Base-by-base conservation (phyloP, 2,797 vertebrate species). In the Sebastes nivosus region DNA sequence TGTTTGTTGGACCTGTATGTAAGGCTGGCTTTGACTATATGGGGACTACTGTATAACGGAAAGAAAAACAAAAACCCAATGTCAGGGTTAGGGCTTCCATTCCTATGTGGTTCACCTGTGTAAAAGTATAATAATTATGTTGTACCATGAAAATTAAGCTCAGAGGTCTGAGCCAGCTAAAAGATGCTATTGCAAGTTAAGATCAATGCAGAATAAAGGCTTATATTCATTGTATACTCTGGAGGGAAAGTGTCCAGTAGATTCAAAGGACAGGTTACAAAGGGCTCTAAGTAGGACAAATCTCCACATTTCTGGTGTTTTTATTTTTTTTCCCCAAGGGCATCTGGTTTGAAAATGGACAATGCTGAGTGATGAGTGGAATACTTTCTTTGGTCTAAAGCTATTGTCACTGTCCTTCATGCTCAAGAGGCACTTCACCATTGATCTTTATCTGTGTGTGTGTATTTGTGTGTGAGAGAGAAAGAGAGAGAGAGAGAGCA, bases 391-490 rank as follows among this genome's bases (percentile, higher is more conserved):
- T 52, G 9, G 34, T 68, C 5, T 34, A 66, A 71, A 57, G 16
- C 29, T 46, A 34, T 67, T 61, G 36, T 76, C 8, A 9, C 16
- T 58, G 78, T 76, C 67, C 29, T 72, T 75, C 75, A 65, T 57
- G 81, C 52, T 86, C 20, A 68, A 70, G 18, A 77, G 29, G 38
- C 24, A 52, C 63, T 61, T 58, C 24, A 32, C 9, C 4, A 11
- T 14, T 58, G 61, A 68, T 65, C 38, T 64, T 67, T 67, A 52
- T 71, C 50, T 52, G 50, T n/a, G 20, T 52, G 20, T 42, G 38
- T 42, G 38, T 42, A 42, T 42, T 42, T 52, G 50, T 52, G 50
- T 52, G 32, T 1, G 61, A 13, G 6, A 6, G 2, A 54, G 30
- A 30, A 8, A 9, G 30, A 13, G 30, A 14, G 6, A n/a, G 20